phyloP scores from a whole-genome alignment of 2,888 invertebrate species.

The Sepioteuthis lessoniana region DNA sequence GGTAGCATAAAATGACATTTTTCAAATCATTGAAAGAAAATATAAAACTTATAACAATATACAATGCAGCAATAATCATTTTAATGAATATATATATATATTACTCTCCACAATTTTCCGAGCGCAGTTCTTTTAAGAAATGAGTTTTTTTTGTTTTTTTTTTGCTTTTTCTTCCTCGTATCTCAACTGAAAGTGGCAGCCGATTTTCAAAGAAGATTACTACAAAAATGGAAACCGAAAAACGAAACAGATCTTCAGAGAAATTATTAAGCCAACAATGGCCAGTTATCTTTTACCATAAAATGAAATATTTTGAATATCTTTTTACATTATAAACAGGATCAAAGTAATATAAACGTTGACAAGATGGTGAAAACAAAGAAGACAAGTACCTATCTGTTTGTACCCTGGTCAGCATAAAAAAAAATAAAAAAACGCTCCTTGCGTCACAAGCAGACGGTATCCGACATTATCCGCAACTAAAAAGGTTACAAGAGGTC shows the following conservation, averaged over 20 bases:
- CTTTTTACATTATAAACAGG: not conserved
- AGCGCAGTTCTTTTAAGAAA: not conserved
- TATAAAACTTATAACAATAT: not conserved
- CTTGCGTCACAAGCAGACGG: slow-evolving; percentile 23
- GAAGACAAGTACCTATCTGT: not conserved
- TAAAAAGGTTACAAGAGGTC: not conserved
- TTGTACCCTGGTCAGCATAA: not conserved
- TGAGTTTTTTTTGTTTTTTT: not conserved
- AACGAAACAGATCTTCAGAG: not conserved
- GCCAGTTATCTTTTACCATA: not conserved
- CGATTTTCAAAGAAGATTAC: not conserved
- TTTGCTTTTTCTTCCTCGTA: too few relatives aligned
- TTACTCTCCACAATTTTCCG: not conserved
- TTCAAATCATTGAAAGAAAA: not conserved
- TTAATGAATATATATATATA: not conserved
- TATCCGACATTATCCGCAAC: slow-evolving; percentile 1
- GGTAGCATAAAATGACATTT: not conserved
- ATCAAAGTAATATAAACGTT: not conserved
- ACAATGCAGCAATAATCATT: not conserved
- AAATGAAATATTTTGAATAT: not conserved
- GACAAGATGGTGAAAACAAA: not conserved
- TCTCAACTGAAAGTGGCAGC: not conserved
- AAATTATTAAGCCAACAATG: not conserved
- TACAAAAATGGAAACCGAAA: not conserved
- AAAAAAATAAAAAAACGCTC: not conserved